These are phyloP conservation scores for Pectinophora gossypiella DNA, from an alignment of 1,140 invertebrate species.

Conservation along the genomic window DNA sequence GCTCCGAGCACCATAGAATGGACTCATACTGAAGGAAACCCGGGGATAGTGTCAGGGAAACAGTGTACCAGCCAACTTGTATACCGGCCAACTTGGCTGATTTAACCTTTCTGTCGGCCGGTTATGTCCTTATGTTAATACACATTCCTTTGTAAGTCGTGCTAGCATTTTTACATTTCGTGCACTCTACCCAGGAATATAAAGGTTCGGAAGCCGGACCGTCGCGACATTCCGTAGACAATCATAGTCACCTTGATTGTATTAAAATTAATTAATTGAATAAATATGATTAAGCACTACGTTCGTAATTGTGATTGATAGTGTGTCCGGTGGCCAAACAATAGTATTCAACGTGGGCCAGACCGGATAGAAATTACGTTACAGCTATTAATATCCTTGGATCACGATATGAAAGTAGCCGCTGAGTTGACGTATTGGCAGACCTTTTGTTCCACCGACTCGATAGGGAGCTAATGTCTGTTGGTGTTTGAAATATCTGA, in stretches of 20 bases:
- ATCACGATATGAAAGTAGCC: slow-evolving; percentile 35
- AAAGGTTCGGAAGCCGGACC: background rate
- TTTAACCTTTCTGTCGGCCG: background rate
- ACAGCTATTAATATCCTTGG: slow-evolving; percentile 30
- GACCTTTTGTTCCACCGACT: background rate
- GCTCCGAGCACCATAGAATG: background rate
- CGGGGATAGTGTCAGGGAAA: too few relatives aligned
- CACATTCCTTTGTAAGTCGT: background rate
- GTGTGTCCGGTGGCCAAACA: slow-evolving; percentile 25
- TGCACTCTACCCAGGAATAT: background rate
- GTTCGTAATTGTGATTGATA: slow-evolving; percentile 56
- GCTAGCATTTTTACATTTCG: background rate
- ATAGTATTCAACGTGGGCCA: slow-evolving; percentile 29
- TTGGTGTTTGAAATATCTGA: background rate
- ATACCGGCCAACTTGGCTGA: too few relatives aligned
- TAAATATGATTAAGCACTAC: slow-evolving; percentile 49
- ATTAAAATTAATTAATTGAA: slow-evolving; percentile 53
- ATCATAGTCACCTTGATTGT: slow-evolving; percentile 34
- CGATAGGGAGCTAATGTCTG: slow-evolving; percentile 3
- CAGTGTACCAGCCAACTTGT: too few relatives aligned
- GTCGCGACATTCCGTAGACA: background rate
- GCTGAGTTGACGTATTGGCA: slow-evolving; percentile 14
- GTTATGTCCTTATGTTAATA: background rate
- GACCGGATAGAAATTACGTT: slow-evolving; percentile 25
- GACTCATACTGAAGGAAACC: too few relatives aligned